Evolutionary conservation across 2,888 invertebrate species (phyloP), one percentile per base, ranked within the genome.

Genomic region (Eledone cirrhosa): DNA sequence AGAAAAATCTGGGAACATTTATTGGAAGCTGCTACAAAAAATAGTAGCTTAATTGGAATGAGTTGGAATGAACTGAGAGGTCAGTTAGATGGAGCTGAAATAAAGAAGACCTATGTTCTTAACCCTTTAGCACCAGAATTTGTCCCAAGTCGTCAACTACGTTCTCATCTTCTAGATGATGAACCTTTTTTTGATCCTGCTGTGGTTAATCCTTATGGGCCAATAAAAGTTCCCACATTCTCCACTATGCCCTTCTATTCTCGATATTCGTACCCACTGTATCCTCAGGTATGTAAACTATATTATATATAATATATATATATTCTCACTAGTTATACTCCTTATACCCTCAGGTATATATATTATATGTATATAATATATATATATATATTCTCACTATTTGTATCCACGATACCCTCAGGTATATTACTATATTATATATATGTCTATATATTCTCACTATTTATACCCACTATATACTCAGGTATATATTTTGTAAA

Each of bases 111-210:
- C 4, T 95, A 94, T 88, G 93, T 94, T 5, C 91, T 96, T n/a
- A 96, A 96, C 91, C 96, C 96, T 0, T 89, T 95, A 77, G 96
- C 96, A 0, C 94, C 94, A 0, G 95, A 95, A 87, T 95, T 95
- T 90, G 92, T 95, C 63, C 95, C 95, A 19, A 89, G 85, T 63
- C 81, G 85, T 14, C 80, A 84, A 22, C 84, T 82, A 75, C 86
- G 67, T 27, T 29, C 67, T 24, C 67, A 67, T 24, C 16, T 65
- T 24, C 14, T 67, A 33, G 67, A 67, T 31, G 67, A 67, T 13
- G 67, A 67, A 33, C 67, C 29, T 22, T 67, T 67, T 67, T 67
- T 67, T 67, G 67, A 67, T 33, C 22, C 67, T 33, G 33, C 29
- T 67, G 29, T 67, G 33, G 3, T 67, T 29, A 67, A 67, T 24